phyloP scores from a whole-genome alignment of 2,888 invertebrate genomes.

The Strigamia maritima region DNA sequence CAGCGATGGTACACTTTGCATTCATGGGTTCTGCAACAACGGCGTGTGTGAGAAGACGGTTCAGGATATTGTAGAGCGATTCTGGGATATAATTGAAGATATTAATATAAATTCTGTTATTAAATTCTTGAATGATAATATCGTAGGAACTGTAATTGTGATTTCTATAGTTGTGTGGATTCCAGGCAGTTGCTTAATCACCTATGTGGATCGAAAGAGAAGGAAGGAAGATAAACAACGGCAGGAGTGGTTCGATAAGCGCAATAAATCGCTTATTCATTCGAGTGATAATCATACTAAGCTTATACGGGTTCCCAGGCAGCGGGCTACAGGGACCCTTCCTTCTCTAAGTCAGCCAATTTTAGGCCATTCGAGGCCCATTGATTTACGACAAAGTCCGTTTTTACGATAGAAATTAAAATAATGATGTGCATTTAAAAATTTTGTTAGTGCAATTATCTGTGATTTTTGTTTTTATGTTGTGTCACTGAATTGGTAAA shows the following conservation, averaged over 20 bases:
- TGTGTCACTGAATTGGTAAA: neutral
- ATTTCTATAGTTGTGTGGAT: slow-evolving; percentile 92
- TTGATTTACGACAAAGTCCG: neutral
- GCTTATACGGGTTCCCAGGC: slow-evolving; percentile 25
- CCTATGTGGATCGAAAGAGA: slow-evolving; percentile 62
- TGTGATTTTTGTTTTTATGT: neutral
- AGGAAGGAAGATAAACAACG: slow-evolving; percentile 33
- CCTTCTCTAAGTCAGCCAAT: slow-evolving; percentile 12
- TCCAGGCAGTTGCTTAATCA: slow-evolving; percentile 78
- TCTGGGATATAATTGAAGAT: slow-evolving; percentile 97
- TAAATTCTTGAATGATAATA: slow-evolving; percentile 83
- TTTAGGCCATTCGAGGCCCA: neutral
- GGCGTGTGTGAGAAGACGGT: slow-evolving; percentile 91
- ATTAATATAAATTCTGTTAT: slow-evolving; percentile 89
- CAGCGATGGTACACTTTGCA: slow-evolving; percentile 91
- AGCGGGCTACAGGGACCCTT: slow-evolving; percentile 7
- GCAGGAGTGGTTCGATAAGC: slow-evolving; percentile 24
- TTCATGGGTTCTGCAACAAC: slow-evolving; percentile 95
- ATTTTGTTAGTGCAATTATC: slow-evolving; percentile 6
- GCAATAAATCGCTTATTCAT: slow-evolving; percentile 24
- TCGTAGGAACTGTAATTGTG: slow-evolving; percentile 87
- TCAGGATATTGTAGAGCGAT: slow-evolving; percentile 90
- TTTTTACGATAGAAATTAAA: neutral
- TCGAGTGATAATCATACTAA: slow-evolving; percentile 24
- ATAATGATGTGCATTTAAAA: slow-evolving; percentile 11